phyloP scores from a whole-genome alignment of 1,140 invertebrate species.

The Drosophila simulans region DNA sequence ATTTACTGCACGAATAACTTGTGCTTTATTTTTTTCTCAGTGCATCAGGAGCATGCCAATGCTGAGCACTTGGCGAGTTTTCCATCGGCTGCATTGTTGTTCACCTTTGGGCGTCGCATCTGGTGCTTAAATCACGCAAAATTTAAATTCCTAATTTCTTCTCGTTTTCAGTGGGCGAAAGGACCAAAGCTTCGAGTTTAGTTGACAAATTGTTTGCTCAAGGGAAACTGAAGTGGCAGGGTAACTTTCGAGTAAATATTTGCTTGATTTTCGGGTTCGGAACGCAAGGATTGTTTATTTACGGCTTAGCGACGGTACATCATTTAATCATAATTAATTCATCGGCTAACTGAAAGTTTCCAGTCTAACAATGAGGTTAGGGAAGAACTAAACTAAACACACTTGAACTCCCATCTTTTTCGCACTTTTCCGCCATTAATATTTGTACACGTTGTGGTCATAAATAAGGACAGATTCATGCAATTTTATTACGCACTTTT shows the following conservation, averaged over 20 bases:
- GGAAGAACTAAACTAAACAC: neutral
- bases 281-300: slow-evolving; percentile 9
- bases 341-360: slow-evolving; percentile 13
- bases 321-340: slow-evolving; percentile 31
- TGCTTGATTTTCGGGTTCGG: slow-evolving; percentile 7
- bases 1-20: no score
- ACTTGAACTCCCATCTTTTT: slow-evolving; percentile 13
- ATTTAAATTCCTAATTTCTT: slow-evolving; percentile 54
- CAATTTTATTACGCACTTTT: slow-evolving; percentile 54
- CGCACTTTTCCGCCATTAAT: slow-evolving; percentile 9
- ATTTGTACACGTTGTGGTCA: slow-evolving; percentile 46
- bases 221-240: slow-evolving; percentile 13
- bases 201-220: slow-evolving; percentile 55
- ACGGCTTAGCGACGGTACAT: slow-evolving; percentile 1
- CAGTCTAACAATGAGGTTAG: slow-evolving; percentile 3
- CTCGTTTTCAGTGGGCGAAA: slow-evolving; percentile 12
- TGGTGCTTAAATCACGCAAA: slow-evolving; percentile 39
- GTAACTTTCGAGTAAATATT: slow-evolving; percentile 35
- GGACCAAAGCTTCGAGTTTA: slow-evolving; percentile 47
- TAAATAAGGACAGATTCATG: slow-evolving; percentile 53
- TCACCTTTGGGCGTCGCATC: slow-evolving; percentile 36
- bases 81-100: slow-evolving; percentile 42
- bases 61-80: slow-evolving; percentile 43
- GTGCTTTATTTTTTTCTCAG: neutral
- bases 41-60: slow-evolving; percentile 28